Percentiles rank a stretch among this genome's conserved stretches.
Conservation (phyloP, 2,797 vertebrate species). For the Chloroceryle inda region DNA sequence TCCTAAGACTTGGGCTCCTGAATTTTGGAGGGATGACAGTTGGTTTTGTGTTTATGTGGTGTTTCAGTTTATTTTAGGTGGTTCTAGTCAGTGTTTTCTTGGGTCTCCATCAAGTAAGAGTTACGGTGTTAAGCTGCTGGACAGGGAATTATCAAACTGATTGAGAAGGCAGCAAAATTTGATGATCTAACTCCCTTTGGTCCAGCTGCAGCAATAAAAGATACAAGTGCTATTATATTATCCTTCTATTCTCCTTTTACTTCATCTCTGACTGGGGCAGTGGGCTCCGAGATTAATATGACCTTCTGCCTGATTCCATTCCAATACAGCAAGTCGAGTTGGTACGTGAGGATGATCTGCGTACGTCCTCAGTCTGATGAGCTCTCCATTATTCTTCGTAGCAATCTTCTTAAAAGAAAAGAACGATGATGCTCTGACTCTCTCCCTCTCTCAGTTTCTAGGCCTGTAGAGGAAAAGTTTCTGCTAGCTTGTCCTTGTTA, state of each 20-base stretch:
- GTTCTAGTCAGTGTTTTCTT: not conserved
- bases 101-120: not conserved
- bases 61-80: not conserved
- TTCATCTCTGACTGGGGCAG: not conserved
- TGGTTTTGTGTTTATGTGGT: not conserved
- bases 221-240: not conserved
- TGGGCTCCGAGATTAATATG: not conserved
- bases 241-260: not conserved
- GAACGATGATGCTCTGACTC: not conserved
- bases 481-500: conserved; percentile 21
- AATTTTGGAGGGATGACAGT: not conserved
- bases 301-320: not conserved
- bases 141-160: not conserved
- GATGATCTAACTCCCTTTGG: not conserved
- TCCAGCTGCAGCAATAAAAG: not conserved
- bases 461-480: not conserved
- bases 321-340: not conserved
- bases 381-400: not conserved
- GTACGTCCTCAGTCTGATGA: not conserved
- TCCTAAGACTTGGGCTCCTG: not conserved
- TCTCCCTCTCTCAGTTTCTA: not conserved
- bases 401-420: not conserved
- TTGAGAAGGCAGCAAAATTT: not conserved
- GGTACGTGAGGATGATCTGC: not conserved
- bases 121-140: rapidly evolving